Percentiles rank a stretch among this genome's conserved stretches.
These are phyloP conservation scores for Drosophila fuyamai DNA, from an alignment of 1,140 invertebrate genomes.

Conservation along the genomic window DNA sequence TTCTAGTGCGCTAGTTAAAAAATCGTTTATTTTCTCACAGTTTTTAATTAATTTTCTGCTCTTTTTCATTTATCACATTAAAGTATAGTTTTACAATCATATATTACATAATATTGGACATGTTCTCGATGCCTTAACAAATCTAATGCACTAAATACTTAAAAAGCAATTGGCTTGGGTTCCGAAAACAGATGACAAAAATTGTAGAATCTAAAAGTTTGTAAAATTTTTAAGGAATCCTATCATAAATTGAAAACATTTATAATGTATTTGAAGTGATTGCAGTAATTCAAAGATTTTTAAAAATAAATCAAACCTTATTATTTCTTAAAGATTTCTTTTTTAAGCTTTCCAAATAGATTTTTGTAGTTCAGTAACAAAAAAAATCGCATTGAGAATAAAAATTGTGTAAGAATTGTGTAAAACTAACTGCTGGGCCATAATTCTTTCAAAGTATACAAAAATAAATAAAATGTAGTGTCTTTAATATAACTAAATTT, in stretches of 20 bases:
- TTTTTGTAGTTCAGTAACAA: too few relatives aligned
- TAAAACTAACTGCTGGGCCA: too few relatives aligned
- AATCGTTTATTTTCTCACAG: slow-evolving; percentile 72
- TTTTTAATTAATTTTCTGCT: slow-evolving; percentile 52
- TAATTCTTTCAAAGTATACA: too few relatives aligned
- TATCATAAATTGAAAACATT: neutral
- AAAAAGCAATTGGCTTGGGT: slow-evolving; percentile 19
- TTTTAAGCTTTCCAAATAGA: neutral
- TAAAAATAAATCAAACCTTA: neutral
- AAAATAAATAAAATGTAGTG: too few relatives aligned
- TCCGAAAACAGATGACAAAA: neutral
- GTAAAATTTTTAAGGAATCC: too few relatives aligned
- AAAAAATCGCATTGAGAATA: too few relatives aligned
- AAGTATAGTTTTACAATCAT: slow-evolving; percentile 71
- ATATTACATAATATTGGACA: slow-evolving; percentile 66
- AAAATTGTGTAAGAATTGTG: too few relatives aligned
- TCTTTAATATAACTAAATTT: too few relatives aligned
- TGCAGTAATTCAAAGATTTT: neutral
- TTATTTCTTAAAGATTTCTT: neutral
- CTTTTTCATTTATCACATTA: slow-evolving; percentile 74
- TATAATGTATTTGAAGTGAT: neutral
- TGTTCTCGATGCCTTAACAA: slow-evolving; percentile 46
- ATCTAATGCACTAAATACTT: slow-evolving; percentile 58
- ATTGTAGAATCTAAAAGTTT: neutral
- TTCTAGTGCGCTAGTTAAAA: slow-evolving; percentile 58